Base-by-base conservation (phyloP, 2,888 invertebrate genomes). In the Leistus spinibarbis region DNA sequence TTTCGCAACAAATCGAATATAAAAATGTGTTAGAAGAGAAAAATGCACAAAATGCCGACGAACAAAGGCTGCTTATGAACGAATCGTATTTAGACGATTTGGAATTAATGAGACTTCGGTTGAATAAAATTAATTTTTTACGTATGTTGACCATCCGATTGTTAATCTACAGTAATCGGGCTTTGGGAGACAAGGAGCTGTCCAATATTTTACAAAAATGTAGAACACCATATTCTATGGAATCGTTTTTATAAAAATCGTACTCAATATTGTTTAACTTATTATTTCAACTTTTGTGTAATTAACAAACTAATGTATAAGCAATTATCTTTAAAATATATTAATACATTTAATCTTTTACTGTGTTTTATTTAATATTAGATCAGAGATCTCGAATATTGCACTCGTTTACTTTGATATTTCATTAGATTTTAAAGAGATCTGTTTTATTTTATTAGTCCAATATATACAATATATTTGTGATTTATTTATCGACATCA, bases 51-150 rank as follows among this genome's bases (percentile, higher is more conserved):
- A 57, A 69, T 57, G 9, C 23, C 13, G n/a, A 23, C 16, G 57
- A 57, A 24, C 17, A 24, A 13, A 10, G 24, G 7, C 5, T 23
- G 40, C 16, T 17, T 24, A n/a, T 17, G 5, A 24, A 16, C 17
- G 57, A 69, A 9, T 5, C 9, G 13, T 60, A 69, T 27, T 24
- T 57, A 24, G 2, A 56, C 22, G 16, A 22, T 10, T 57, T 69
- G 57, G 24, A 57, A 16, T 13, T 3, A 16, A 10, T 69, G 23
- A 27, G 57, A 10, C 2, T 17, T 7, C 56, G 69, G 27, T 9
- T 69, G 56, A 3, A 24, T 9, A 57, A 69, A 69, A 69, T 57
- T 57, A 69, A 69, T 69, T 69, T 69, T 23, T 24, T 57, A 57
- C 56, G 60, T 2, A 16, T 60, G 5, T 13, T 69, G 9, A 60